Percentiles rank a stretch among this genome's conserved stretches.
phyloP scores from a whole-genome alignment of 2,113 vertebrate species.

The Corynorhinus townsendii region DNA sequence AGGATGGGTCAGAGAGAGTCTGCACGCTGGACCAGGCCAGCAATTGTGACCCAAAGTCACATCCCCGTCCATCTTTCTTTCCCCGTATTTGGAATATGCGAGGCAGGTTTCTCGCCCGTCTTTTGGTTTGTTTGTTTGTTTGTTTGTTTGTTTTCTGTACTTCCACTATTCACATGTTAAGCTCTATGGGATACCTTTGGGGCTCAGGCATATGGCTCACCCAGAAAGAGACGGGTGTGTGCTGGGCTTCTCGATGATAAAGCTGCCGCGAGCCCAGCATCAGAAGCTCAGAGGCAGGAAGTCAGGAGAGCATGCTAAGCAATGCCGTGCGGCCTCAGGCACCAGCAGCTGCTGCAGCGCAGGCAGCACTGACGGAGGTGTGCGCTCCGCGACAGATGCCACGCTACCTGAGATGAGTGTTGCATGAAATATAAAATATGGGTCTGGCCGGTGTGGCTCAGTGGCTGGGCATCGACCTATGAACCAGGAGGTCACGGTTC shows the following conservation, averaged over 20 bases:
- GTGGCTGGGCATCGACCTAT: too few relatives aligned
- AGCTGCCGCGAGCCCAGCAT: neutral
- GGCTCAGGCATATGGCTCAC: neutral
- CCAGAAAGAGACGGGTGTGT: neutral
- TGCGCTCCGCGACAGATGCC: neutral
- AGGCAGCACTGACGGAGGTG: neutral
- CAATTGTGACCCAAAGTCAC: neutral
- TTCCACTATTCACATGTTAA: neutral
- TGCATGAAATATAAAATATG: neutral
- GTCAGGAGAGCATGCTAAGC: neutral
- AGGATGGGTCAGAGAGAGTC: neutral
- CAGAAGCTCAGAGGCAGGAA: neutral
- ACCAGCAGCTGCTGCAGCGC: too few relatives aligned
- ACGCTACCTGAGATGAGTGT: neutral
- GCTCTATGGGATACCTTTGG: neutral
- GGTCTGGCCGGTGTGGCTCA: too few relatives aligned
- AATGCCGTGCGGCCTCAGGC: neutral
- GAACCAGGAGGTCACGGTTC: too few relatives aligned
- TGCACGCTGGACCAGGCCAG: neutral
- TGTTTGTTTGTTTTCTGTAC: neutral
- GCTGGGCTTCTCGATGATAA: neutral
- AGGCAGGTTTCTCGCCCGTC: neutral
- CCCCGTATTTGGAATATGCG: neutral
- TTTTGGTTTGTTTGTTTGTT: neutral
- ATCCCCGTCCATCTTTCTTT: neutral